Evolutionary conservation across 2,113 vertebrate species (phyloP).

Genomic region (Gulo gulo): DNA sequence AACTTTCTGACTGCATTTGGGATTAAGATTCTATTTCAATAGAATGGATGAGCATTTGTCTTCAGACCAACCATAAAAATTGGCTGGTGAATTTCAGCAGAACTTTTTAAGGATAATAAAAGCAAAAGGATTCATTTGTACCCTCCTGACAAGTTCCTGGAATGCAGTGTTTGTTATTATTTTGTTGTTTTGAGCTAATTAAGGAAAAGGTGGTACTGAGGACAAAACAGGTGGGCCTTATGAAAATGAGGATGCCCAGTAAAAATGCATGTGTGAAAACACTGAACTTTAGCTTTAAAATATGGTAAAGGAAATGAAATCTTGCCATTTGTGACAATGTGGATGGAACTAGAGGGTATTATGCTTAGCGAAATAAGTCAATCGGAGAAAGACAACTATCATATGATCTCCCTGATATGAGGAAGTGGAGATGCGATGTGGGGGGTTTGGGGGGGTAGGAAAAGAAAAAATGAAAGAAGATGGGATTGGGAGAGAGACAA

Average conservation of each 20-base stretch:
- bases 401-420: no score
- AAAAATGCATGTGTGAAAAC: not conserved
- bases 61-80: not conserved
- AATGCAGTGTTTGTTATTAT: not conserved
- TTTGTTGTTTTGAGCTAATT: not conserved
- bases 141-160: not conserved
- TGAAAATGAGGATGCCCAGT: not conserved
- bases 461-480: no score
- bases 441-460: no score
- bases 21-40: not conserved
- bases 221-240: not conserved
- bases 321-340: no score
- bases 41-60: not conserved
- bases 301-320: not conserved
- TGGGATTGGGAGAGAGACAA: no score
- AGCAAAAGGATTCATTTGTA: not conserved
- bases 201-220: not conserved
- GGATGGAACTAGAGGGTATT: no score
- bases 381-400: no score
- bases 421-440: no score
- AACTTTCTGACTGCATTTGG: not conserved
- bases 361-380: no score
- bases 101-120: slow-evolving; percentile 12
- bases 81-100: not conserved
- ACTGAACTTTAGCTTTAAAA: not conserved